phyloP scores from a whole-genome alignment of 2,797 vertebrate species.

The Halcyon smyrnensis region DNA sequence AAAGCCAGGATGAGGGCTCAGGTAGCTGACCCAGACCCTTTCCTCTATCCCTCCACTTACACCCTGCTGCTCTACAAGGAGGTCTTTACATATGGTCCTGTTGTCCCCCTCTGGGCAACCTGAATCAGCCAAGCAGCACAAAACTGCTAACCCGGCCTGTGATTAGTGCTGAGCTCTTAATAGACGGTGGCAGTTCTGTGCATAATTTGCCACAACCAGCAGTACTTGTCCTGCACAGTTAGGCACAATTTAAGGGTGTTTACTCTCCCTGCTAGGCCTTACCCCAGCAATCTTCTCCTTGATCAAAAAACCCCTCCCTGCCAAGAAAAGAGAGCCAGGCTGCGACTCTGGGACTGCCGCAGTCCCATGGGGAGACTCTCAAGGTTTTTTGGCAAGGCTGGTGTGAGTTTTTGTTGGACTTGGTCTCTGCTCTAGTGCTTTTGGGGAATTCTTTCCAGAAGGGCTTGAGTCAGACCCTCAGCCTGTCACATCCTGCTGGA shows the following conservation, averaged over 20 bases:
- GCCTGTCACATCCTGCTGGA: background rate
- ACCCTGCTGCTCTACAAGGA: background rate
- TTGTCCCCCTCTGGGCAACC: background rate
- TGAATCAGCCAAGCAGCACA: background rate
- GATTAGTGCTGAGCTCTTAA: background rate
- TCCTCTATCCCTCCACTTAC: background rate
- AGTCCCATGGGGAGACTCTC: background rate
- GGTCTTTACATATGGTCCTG: background rate
- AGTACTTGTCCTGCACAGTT: background rate
- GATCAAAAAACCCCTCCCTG: background rate
- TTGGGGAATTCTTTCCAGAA: background rate
- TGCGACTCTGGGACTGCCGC: background rate
- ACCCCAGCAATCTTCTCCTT: constrained; percentile 10
- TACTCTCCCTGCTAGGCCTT: background rate
- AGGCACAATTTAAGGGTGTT: background rate
- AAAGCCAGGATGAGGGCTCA: background rate
- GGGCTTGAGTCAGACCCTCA: background rate
- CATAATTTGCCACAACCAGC: background rate
- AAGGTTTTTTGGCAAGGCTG: background rate
- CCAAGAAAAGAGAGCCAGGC: background rate
- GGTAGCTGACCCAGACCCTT: background rate
- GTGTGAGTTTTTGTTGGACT: background rate
- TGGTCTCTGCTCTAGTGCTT: background rate
- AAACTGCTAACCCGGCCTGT: background rate
- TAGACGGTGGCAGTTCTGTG: background rate